phyloP scores from a whole-genome alignment of 1,140 invertebrate species.

The Brachionus koreanus region DNA sequence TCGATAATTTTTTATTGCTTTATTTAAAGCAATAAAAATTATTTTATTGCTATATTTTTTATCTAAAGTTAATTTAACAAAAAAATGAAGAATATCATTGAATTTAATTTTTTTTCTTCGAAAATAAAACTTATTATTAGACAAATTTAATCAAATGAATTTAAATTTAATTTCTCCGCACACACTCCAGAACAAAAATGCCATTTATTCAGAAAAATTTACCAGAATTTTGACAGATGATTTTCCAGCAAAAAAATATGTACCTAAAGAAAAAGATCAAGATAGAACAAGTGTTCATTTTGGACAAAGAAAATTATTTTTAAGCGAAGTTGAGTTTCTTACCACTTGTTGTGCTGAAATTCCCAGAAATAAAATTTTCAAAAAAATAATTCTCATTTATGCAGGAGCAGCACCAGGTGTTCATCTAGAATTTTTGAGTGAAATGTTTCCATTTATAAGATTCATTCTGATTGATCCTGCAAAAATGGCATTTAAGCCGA shows the following conservation, averaged over 20 bases:
- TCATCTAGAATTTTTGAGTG: conserved; percentile 13
- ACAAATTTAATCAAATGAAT: neutral
- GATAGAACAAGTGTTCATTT: conserved; percentile 11
- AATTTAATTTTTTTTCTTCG: neutral
- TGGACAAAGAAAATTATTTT: conserved; percentile 28
- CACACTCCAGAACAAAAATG: neutral
- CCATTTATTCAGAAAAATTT: neutral
- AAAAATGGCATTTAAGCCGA: neutral
- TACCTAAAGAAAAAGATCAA: conserved; percentile 22
- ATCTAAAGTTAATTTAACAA: no score
- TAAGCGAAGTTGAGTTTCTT: conserved; percentile 35
- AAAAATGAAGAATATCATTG: no score
- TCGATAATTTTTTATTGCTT: no score
- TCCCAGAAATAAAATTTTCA: neutral
- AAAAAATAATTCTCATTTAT: conserved; percentile 22
- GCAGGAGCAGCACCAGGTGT: conserved; percentile 22
- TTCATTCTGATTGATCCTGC: neutral
- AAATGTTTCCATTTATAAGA: neutral
- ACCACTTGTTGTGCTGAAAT: neutral
- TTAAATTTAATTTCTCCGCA: neutral
- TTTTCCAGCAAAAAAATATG: conserved; percentile 9
- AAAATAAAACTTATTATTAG: neutral
- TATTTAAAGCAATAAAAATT: no score
- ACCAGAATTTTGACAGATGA: conserved; percentile 1
- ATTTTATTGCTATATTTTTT: no score